These are phyloP conservation scores for Bubo scandiacus DNA, from an alignment of 2,113 vertebrate species.

Conservation along the genomic window DNA sequence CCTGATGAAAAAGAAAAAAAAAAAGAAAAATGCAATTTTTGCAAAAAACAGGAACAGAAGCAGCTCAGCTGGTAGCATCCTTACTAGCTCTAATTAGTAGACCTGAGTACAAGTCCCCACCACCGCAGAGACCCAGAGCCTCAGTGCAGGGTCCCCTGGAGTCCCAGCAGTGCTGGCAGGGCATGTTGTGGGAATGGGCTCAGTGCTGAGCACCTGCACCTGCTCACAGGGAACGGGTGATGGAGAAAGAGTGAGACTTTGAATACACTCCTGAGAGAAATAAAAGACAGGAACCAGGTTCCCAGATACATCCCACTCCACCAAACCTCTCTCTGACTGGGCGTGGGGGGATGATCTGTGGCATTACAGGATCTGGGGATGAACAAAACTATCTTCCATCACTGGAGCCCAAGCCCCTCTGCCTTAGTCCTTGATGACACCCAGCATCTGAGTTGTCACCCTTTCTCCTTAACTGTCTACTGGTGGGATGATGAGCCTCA, in stretches of 20 bases:
- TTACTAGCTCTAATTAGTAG: background rate
- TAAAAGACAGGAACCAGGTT: background rate
- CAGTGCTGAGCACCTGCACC: background rate
- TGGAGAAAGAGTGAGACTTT: background rate
- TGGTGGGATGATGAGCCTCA: background rate
- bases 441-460: background rate
- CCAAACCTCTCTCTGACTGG: background rate
- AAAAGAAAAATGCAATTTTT: background rate
- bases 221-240: background rate
- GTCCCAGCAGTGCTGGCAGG: background rate
- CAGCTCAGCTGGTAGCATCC: background rate
- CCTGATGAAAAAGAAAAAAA: background rate
- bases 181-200: rapidly evolving
- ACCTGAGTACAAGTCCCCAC: background rate
- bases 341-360: background rate
- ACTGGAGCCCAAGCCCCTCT: background rate
- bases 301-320: background rate
- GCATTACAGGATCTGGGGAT: background rate
- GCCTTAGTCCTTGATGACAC: background rate
- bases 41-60: background rate
- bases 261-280: background rate
- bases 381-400: background rate
- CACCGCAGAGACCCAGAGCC: background rate
- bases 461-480: background rate
- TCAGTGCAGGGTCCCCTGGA: background rate